Evolutionary conservation across 2,888 invertebrate species (phyloP), one percentile per base, ranked within the genome.

Genomic region (Spodoptera littoralis): DNA sequence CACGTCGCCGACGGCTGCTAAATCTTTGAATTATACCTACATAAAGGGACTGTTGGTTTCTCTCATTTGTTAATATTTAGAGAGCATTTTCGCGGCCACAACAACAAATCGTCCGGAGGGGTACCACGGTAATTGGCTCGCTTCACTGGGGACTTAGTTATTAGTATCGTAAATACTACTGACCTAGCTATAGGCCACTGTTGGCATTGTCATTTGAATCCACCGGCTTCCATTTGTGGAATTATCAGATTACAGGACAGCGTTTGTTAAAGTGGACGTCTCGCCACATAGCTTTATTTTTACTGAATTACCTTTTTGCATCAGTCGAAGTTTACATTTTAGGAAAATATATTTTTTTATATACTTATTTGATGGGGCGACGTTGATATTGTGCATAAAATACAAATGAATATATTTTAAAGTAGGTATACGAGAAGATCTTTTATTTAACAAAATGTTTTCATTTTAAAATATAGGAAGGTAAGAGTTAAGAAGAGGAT

Each of bases 61-160:
- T 64, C 55, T 48, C 65, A 51, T 64, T 67, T 67, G 71, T 67
- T 64, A 71, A 71, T 55, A 67, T 48, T 47, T 24, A 41, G n/a
- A 22, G 12, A 42, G 27, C 45, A 46, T 61, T 70, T 68, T 58
- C 54, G 44, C 51, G 18, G 49, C 54, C 50, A 45, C 47, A 62
- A 62, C 70, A 57, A 69, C 51, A 74, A 58, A 74, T 71, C 45
- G 63, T 46, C 58, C 51, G 18, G 60, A 53, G 51, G 57, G 48
- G 48, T 62, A 73, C 54, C 73, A 27, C 45, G 74, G 47, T 70
- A 74, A 71, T 74, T 74, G 30, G 48, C 51, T 46, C 48, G 51
- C 51, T 48, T 58, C 54, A 43, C 54, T 43, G 52, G 60, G 69
- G 62, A 74, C 73, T 70, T 67, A 69, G 53, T 72, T 72, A 67